phyloP scores from a whole-genome alignment of 1,140 invertebrate species.

The Manduca sexta region DNA sequence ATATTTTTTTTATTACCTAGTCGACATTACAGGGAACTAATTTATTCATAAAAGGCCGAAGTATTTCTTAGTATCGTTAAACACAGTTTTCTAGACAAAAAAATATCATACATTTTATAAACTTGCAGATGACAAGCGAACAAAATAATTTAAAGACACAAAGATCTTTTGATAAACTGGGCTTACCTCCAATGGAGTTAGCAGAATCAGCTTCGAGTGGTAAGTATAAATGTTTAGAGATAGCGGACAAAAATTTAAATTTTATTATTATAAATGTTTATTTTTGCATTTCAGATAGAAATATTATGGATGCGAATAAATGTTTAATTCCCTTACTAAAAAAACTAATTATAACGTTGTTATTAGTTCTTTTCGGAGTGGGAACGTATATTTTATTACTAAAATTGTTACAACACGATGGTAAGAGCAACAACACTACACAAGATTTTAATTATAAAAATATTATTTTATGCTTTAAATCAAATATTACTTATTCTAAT shows the following conservation, averaged over 20 bases:
- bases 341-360: constrained; percentile 19
- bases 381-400: constrained; percentile 29
- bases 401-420: constrained; percentile 23
- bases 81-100: no score
- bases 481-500: not conserved
- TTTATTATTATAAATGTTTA: not conserved
- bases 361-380: constrained; percentile 19
- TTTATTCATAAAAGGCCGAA: no score
- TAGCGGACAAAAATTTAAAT: no score
- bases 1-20: no score
- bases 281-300: constrained; percentile 19
- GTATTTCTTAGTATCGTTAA: no score
- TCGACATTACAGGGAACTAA: no score
- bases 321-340: constrained; percentile 18
- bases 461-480: no score
- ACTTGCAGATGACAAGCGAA: constrained; percentile 23
- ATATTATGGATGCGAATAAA: constrained; percentile 8
- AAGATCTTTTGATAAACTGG: constrained; percentile 25
- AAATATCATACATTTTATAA: not conserved
- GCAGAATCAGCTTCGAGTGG: constrained; percentile 34
- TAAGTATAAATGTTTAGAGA: no score
- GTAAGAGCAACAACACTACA: no score
- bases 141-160: constrained; percentile 26
- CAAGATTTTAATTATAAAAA: no score
- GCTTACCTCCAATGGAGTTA: constrained; percentile 54